Base-by-base conservation (phyloP, 2,113 vertebrate species). In the Cepphus grylle region DNA sequence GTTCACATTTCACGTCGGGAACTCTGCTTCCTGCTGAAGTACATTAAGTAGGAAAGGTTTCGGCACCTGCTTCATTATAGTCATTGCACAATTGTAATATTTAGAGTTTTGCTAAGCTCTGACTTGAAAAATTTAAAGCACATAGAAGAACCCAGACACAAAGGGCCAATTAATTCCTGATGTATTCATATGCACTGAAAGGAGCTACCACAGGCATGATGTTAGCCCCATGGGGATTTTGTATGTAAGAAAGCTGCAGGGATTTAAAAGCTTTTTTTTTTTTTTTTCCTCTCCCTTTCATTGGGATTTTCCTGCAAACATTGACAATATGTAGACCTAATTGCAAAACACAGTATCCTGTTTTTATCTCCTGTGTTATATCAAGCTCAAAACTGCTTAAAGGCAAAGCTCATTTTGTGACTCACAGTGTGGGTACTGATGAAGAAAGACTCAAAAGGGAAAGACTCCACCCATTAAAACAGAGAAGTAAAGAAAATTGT, bases 31-130 rank as follows among this genome's bases (percentile, higher is more conserved):
- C 17, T 47, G 12, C 20, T 58, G 55, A 92, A 70, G 32, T 84
- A 52, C 55, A 38, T 58, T 86, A 88, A 72, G 15, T 40, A 79
- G 27, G 45, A 83, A 89, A 74, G 19, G 73, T 83, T 88, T 93
- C 34, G 47, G 18, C 29, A 58, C 21, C 42, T 81, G 23, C 32
- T 65, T 88, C 1, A 0, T 66, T 65, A 29, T 14, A 87, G 25
- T 27, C 53, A 52, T 69, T 81, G 63, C 45, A 52, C 34, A 53
- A 14, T 50, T 79, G 23, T 55, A 84, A 21, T 84, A 87, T 69
- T 86, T 63, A 47, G 15, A 69, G 47, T 88, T 94, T 86, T 86
- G 15, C 69, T 86, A 61, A 73, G 11, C 14, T 66, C 6, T n/a
- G 62, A 53, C 11, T 69, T 73, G 45, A 76, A 74, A 90, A 90